A percentile compares a stretch with the other conserved stretches of the same genome.
Conservation (phyloP, 2,113 vertebrate genomes). For the Carettochelys insculpta region DNA sequence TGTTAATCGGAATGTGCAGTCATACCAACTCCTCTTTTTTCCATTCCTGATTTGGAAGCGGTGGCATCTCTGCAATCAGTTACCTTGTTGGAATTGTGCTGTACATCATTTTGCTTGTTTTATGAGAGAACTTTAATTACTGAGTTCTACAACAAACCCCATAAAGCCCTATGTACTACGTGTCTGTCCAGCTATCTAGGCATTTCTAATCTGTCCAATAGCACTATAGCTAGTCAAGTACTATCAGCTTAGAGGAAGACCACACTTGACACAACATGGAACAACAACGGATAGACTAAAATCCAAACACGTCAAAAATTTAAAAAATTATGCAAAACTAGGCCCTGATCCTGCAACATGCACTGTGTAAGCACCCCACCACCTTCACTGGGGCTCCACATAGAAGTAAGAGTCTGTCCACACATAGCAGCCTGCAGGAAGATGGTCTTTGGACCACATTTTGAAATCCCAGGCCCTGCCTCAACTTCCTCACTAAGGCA, state of each 20-base stretch:
- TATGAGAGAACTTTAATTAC: neutral
- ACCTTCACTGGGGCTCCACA: neutral
- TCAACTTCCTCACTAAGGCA: neutral
- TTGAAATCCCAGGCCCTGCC: neutral
- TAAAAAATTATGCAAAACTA: neutral
- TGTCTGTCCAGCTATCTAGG: neutral
- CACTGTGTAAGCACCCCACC: too few species aligned
- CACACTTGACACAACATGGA: neutral
- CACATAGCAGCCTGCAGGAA: neutral
- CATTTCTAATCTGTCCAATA: neutral
- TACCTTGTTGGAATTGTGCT: neutral
- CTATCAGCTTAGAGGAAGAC: neutral
- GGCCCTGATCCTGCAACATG: neutral
- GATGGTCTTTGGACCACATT: neutral
- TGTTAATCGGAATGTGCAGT: neutral
- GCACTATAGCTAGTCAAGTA: neutral
- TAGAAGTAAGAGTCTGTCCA: rapidly evolving
- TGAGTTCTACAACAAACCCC: neutral
- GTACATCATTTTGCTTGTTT: neutral
- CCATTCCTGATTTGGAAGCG: neutral
- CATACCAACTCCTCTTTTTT: neutral
- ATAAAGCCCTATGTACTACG: neutral
- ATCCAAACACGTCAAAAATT: neutral
- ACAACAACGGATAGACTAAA: neutral
- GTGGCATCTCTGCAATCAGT: neutral